These are phyloP conservation scores for Uria aalge DNA, from an alignment of 2,113 vertebrate genomes.

Conservation along the genomic window DNA sequence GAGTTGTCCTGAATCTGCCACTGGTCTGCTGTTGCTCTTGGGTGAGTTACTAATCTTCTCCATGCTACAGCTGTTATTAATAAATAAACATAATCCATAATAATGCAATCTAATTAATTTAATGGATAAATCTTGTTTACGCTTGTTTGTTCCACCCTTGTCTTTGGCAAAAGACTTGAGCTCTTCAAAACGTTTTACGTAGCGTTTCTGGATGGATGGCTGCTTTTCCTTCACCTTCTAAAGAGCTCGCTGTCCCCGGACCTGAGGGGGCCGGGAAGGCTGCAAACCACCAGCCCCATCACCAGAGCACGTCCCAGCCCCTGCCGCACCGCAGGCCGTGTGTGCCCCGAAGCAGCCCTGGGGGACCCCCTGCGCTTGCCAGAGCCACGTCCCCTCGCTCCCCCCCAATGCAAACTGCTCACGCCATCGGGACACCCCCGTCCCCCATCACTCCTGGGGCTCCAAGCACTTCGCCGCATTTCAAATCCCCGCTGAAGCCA, in stretches of 20 bases:
- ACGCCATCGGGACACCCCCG: neutral
- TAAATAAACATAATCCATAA: slow-evolving; percentile 45
- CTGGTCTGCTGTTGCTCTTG: neutral
- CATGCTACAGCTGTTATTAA: neutral
- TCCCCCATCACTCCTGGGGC: neutral
- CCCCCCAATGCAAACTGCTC: neutral
- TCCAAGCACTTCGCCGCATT: neutral
- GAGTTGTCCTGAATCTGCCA: neutral
- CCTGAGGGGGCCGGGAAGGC: neutral
- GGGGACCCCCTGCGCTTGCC: neutral
- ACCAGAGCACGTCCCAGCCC: fast-evolving
- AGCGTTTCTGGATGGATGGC: neutral
- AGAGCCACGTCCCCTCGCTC: neutral
- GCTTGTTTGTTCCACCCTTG: neutral
- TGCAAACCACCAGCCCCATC: neutral
- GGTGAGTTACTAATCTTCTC: neutral
- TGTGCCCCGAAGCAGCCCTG: neutral
- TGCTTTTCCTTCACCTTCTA: neutral
- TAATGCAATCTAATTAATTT: slow-evolving; percentile 40
- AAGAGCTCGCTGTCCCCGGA: neutral
- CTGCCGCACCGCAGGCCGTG: neutral
- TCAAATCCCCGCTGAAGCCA: neutral
- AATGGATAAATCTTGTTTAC: slow-evolving; percentile 42
- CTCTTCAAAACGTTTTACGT: neutral
- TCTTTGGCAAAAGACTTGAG: neutral